These are phyloP conservation scores for Anabas testudineus DNA, from an alignment of 2,797 vertebrate genomes.

Conservation along the genomic window DNA sequence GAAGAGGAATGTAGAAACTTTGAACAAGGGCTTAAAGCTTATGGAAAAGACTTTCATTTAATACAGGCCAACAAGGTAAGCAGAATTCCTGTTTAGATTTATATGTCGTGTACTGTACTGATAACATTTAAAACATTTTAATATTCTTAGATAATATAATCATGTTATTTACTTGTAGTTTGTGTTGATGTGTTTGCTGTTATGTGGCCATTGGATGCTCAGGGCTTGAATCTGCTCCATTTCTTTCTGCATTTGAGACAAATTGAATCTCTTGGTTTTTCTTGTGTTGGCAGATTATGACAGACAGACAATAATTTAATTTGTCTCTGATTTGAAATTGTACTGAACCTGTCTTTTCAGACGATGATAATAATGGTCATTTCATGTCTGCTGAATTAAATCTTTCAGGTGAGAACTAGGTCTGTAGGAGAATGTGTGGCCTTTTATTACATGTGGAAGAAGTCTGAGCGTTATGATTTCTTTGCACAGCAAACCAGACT, in stretches of 20 bases:
- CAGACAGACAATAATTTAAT: constrained; percentile 48
- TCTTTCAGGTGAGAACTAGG: constrained; percentile 93
- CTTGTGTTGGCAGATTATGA: not conserved
- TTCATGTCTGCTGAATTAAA: constrained; percentile 85
- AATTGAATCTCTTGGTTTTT: constrained; percentile 43
- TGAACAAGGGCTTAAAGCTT: constrained; percentile 95
- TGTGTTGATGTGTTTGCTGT: constrained; percentile 39
- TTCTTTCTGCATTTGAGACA: constrained; percentile 50
- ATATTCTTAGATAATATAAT: too few species aligned
- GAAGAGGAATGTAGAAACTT: constrained; percentile 98
- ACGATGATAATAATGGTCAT: constrained; percentile 77
- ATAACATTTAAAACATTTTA: not conserved
- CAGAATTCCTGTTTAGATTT: constrained; percentile 4
- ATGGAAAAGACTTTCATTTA: constrained; percentile 96
- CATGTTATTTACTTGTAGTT: not conserved
- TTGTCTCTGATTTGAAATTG: constrained; percentile 56
- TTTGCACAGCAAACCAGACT: constrained; percentile 98
- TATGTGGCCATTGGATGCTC: constrained; percentile 31
- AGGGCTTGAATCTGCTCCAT: constrained; percentile 44
- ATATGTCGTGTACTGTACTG: constrained; percentile 4
- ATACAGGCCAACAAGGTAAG: constrained; percentile 98
- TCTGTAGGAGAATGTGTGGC: constrained; percentile 98
- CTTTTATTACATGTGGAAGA: constrained; percentile 99
- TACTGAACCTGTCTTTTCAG: constrained; percentile 54
- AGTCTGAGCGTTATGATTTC: constrained; percentile 98